A percentile compares a stretch with the other conserved stretches of the same genome.
Conservation (phyloP, 2,113 vertebrate species). For the Pogona vitticeps region DNA sequence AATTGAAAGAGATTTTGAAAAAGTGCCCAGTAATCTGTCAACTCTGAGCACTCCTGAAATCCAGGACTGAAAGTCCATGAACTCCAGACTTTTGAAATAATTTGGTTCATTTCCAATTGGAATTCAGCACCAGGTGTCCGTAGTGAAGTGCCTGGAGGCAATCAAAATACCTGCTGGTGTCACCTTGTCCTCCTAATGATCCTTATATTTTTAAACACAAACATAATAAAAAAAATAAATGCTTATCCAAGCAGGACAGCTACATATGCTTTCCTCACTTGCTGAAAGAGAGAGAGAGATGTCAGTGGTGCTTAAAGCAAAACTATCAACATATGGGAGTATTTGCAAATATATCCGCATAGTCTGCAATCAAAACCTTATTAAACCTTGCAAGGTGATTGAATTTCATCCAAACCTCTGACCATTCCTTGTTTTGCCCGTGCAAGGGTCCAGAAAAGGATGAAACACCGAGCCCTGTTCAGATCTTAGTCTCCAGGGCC, state of each 20-base stretch:
- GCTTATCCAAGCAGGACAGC: conserved; percentile 74
- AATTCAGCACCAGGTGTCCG: conserved; percentile 69
- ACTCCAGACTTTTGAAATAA: conserved; percentile 34
- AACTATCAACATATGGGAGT: conserved; percentile 48
- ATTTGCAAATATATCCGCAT: conserved; percentile 43
- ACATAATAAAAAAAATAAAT: conserved; percentile 71
- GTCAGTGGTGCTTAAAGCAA: not conserved
- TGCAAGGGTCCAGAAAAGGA: not conserved
- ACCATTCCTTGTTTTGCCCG: not conserved
- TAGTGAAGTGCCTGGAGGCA: conserved; percentile 69
- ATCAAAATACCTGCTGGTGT: conserved; percentile 71
- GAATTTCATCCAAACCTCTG: conserved; percentile 7
- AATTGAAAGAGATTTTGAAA: conserved; percentile 19
- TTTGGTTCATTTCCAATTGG: conserved; percentile 66
- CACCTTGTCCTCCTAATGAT: conserved; percentile 78
- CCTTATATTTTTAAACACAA: conserved; percentile 72
- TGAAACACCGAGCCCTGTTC: not conserved
- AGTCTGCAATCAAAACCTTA: conserved; percentile 22
- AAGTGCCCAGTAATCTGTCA: not conserved
- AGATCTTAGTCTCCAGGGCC: not conserved
- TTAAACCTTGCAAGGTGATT: conserved; percentile 31
- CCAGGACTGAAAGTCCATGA: conserved; percentile 42
- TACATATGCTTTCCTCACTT: conserved; percentile 72
- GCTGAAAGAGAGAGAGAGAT: no score
- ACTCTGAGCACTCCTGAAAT: conserved; percentile 33